phyloP scores from a whole-genome alignment of 2,113 vertebrate genomes.

The Felis chaus region DNA sequence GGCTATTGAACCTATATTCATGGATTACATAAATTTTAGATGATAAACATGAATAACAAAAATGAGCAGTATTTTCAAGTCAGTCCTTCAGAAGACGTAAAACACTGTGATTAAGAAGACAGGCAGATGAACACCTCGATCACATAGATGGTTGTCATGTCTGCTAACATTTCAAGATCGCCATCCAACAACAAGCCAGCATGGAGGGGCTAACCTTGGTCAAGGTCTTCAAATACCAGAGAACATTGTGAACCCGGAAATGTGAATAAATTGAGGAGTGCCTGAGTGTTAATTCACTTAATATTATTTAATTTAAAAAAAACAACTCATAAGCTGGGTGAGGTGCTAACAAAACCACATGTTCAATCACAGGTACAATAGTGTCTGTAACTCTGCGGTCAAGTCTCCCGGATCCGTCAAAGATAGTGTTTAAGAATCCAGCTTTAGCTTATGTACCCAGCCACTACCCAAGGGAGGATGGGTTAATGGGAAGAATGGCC shows the following conservation, averaged over 20 bases:
- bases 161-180: neutral
- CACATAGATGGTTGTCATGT: neutral
- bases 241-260: neutral
- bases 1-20: neutral
- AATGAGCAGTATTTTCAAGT: neutral
- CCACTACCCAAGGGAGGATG: neutral
- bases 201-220: no score
- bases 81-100: neutral
- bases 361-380: fast-evolving
- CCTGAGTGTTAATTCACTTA: neutral
- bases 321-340: neutral
- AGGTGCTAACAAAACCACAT: neutral
- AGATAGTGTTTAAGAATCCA: fast-evolving
- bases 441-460: neutral
- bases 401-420: fast-evolving
- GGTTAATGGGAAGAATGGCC: no score
- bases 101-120: neutral
- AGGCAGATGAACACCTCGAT: neutral
- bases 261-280: no score
- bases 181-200: neutral
- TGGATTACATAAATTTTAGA: neutral
- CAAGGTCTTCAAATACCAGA: neutral
- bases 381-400: fast-evolving
- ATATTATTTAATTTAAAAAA: neutral
- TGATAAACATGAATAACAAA: neutral